Percentiles rank a stretch among this genome's conserved stretches.
Conservation (phyloP, 1,140 invertebrate species). For the Temnothorax nylanderi region DNA sequence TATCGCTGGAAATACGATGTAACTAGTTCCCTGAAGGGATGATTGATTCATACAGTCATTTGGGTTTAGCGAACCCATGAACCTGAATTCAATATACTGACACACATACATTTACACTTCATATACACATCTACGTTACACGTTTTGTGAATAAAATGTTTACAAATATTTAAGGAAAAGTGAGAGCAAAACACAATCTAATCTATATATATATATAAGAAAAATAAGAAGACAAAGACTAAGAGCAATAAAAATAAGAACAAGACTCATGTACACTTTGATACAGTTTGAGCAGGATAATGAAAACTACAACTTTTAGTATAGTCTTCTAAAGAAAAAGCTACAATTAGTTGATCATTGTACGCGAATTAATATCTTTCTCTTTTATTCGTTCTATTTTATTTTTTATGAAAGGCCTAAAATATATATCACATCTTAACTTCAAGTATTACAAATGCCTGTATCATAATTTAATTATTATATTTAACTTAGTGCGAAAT, state of each 20-base stretch:
- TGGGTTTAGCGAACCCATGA: too few species aligned
- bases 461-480: background rate
- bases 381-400: background rate
- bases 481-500: background rate
- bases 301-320: too few species aligned
- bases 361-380: background rate
- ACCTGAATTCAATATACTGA: too few species aligned
- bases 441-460: background rate
- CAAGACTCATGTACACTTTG: too few species aligned
- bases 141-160: background rate
- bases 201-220: too few species aligned
- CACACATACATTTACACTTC: background rate
- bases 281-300: too few species aligned
- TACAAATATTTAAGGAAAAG: too few species aligned
- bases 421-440: background rate
- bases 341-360: background rate
- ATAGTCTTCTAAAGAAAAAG: background rate
- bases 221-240: too few species aligned
- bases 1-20: background rate
- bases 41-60: background rate
- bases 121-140: background rate
- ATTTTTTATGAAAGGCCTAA: background rate
- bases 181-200: too few species aligned
- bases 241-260: too few species aligned
- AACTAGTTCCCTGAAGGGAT: background rate